phyloP scores from a whole-genome alignment of 2,113 vertebrate genomes.

The Phrynosoma platyrhinos region DNA sequence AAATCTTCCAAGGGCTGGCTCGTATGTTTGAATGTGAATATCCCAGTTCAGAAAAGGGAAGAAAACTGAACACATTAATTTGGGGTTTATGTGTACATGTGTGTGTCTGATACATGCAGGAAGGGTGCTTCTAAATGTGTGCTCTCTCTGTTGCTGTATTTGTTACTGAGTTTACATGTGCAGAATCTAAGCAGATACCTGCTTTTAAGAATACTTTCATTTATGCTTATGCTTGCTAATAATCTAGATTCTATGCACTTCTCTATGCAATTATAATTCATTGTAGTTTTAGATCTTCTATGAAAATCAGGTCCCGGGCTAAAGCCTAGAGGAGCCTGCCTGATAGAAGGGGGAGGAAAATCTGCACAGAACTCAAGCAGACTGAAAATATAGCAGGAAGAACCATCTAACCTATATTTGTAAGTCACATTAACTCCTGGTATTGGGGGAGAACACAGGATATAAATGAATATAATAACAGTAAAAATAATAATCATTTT shows the following conservation, averaged over 20 bases:
- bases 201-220: background rate
- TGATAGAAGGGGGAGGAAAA: background rate
- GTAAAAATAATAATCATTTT: too few relatives aligned
- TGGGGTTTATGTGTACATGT: background rate
- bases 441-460: too few relatives aligned
- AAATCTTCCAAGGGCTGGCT: background rate
- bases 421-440: too few relatives aligned
- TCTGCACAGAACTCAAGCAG: background rate
- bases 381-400: background rate
- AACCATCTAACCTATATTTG: too few relatives aligned
- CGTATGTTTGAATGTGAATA: background rate
- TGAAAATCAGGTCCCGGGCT: background rate
- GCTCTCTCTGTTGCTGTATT: background rate
- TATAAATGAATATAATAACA: too few relatives aligned
- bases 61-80: background rate
- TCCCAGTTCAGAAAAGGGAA: background rate
- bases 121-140: too few relatives aligned
- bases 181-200: background rate
- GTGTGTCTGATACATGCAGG: background rate
- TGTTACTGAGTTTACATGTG: background rate
- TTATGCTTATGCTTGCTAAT: background rate
- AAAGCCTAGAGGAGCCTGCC: background rate
- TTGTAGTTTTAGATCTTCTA: too few relatives aligned
- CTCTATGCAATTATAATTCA: background rate
- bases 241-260: background rate